Evolutionary conservation across 2,888 invertebrate species (phyloP).

Genomic region (Xestia xanthographa): DNA sequence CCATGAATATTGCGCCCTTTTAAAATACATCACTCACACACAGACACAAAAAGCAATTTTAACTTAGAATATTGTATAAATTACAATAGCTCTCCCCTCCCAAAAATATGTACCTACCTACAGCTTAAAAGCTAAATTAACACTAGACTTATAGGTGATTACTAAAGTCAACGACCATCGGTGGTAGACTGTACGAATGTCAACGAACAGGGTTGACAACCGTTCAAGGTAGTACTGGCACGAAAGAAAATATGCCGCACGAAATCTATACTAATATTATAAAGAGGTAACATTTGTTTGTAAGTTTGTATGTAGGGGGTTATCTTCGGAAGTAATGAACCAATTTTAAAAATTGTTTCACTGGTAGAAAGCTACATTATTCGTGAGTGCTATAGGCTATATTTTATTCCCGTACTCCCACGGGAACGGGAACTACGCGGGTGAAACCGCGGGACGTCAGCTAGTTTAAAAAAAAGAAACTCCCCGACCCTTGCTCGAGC

Average conservation of each 20-base stretch:
- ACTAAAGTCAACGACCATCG: neutral
- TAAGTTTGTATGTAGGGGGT: no score
- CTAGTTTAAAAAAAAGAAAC: neutral
- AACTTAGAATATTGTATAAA: neutral
- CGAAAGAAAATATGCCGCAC: slow-evolving; percentile 22
- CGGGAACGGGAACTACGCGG: no score
- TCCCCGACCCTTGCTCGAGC: no score
- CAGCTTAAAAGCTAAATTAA: neutral
- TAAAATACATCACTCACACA: neutral
- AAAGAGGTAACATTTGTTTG: no score
- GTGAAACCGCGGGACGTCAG: no score
- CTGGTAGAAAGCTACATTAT: no score
- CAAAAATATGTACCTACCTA: neutral
- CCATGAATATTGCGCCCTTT: neutral
- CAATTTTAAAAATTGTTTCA: no score
- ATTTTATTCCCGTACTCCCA: no score
- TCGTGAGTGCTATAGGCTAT: no score
- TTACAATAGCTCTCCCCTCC: neutral
- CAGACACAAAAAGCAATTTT: neutral
- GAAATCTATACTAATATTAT: no score
- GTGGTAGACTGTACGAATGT: slow-evolving; percentile 30
- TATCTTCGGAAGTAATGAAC: no score
- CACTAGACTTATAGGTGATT: neutral
- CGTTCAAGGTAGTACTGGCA: slow-evolving; percentile 26
- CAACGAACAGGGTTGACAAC: slow-evolving; percentile 22